phyloP scores from a whole-genome alignment of 1,140 invertebrate species.

The Bombus waltoni region DNA sequence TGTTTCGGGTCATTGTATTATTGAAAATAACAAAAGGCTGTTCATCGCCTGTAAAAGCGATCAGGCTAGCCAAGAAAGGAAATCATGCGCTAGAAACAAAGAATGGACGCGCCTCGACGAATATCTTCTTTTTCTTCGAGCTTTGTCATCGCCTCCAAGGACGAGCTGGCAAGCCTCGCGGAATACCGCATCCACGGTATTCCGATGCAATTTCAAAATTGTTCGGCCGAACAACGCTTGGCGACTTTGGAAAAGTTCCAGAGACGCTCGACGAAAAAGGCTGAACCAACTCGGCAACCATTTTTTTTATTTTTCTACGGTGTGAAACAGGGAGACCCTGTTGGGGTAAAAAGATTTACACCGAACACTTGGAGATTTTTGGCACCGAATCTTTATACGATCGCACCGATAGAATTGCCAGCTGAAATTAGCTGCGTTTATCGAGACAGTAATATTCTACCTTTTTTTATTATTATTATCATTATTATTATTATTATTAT shows the following conservation, averaged over 20 bases:
- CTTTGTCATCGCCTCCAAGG: conserved; percentile 28
- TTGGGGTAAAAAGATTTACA: background rate
- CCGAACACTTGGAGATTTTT: background rate
- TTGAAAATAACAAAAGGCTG: background rate
- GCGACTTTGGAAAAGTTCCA: conserved; percentile 41
- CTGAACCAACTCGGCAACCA: background rate
- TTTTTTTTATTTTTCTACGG: background rate
- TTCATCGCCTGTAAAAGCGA: background rate
- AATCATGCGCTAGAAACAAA: conserved; percentile 16
- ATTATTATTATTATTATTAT: background rate
- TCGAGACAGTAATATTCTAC: background rate
- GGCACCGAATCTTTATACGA: background rate
- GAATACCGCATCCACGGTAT: conserved; percentile 15
- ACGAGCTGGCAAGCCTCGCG: conserved; percentile 23
- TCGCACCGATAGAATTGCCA: background rate
- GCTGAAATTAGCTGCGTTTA: background rate
- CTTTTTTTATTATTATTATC: background rate
- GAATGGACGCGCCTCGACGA: background rate
- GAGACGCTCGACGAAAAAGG: background rate
- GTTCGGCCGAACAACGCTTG: background rate
- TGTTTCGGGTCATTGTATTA: background rate
- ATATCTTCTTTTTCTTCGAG: background rate
- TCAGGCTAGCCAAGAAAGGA: background rate
- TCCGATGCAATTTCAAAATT: conserved; percentile 24
- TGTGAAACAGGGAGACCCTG: background rate